phyloP scores from a whole-genome alignment of 2,113 vertebrate species.

The Oostethus manadensis region DNA sequence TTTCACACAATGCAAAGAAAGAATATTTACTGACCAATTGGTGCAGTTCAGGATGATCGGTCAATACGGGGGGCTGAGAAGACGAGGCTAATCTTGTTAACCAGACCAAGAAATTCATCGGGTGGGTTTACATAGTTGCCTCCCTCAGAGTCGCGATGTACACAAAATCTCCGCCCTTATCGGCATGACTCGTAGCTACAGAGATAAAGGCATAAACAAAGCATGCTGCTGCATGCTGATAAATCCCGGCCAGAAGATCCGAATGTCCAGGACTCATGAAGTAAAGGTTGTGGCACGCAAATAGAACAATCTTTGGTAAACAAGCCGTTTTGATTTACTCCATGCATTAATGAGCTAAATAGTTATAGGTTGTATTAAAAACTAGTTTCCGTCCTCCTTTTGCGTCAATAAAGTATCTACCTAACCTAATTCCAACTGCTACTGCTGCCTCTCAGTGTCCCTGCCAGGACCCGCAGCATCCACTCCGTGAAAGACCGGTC shows the following conservation, averaged over 20 bases:
- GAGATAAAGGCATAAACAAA: constrained; percentile 5
- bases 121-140: not conserved
- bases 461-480: constrained; percentile 42
- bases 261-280: not conserved
- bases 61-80: not conserved
- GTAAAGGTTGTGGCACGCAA: not conserved
- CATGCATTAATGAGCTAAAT: not conserved
- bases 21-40: constrained; percentile 20
- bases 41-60: constrained; percentile 18
- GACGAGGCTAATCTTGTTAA: too few species aligned
- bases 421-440: not conserved
- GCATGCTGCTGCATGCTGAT: not conserved
- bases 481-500: constrained; percentile 64
- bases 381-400: not conserved
- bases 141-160: not conserved
- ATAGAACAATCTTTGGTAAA: not conserved
- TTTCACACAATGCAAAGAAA: too few species aligned
- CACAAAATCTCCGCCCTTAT: not conserved
- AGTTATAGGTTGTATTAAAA: not conserved
- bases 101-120: not conserved
- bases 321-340: not conserved
- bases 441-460: constrained; percentile 16
- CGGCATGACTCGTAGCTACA: not conserved
- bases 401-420: not conserved
- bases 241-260: not conserved